Conservation (phyloP, 2,113 vertebrate genomes). For the Gymnocephalus cernua region DNA sequence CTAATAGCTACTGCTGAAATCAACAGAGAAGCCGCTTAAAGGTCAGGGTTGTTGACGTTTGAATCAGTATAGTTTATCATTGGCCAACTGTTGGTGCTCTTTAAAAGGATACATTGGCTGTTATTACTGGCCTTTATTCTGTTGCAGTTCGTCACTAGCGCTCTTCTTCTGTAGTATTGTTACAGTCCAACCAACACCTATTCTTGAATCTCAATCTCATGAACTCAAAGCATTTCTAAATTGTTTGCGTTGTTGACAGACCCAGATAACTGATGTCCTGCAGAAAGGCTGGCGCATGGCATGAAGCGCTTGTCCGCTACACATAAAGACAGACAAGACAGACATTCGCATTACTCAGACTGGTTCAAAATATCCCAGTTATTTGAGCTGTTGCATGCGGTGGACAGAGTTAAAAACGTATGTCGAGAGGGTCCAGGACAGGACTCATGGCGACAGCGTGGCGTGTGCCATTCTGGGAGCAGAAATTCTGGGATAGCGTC, state of each 20-base stretch:
- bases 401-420: slow-evolving; percentile 74
- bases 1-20: background rate
- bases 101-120: slow-evolving; percentile 13
- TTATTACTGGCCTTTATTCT: slow-evolving; percentile 35
- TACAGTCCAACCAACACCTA: background rate
- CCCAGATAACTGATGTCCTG: background rate
- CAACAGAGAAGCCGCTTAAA: slow-evolving; percentile 11
- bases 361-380: slow-evolving; percentile 80
- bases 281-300: background rate
- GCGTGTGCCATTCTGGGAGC: slow-evolving; percentile 82
- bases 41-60: slow-evolving; percentile 18
- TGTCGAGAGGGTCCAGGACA: slow-evolving; percentile 60
- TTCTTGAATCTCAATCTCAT: background rate
- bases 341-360: slow-evolving; percentile 64
- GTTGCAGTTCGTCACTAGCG: slow-evolving; percentile 1
- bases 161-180: background rate
- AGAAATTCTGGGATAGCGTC: slow-evolving; percentile 67
- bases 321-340: slow-evolving; percentile 46
- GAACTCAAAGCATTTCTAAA: background rate
- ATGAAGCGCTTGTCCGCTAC: slow-evolving; percentile 14
- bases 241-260: background rate
- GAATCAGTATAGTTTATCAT: background rate
- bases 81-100: background rate
- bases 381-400: slow-evolving; percentile 78
- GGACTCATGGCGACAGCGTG: slow-evolving; percentile 75